phyloP scores from a whole-genome alignment of 1,140 invertebrate species.

The Cryptotermes secundus region DNA sequence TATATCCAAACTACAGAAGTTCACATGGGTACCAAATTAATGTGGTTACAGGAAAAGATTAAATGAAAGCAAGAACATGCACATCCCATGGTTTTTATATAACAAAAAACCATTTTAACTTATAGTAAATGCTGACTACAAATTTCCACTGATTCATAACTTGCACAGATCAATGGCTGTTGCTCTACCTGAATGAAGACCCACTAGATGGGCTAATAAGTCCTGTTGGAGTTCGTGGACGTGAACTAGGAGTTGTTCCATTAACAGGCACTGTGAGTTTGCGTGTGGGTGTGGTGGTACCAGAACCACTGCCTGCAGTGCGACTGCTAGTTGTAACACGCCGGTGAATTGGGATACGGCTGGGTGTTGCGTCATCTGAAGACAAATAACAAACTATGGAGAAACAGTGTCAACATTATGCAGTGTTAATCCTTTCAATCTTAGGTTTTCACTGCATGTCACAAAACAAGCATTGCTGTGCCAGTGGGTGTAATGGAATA shows the following conservation, averaged over 20 bases:
- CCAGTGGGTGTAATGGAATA: no score
- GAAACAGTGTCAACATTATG: no score
- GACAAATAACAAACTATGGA: slow-evolving; percentile 23
- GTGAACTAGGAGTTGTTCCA: slow-evolving; percentile 56
- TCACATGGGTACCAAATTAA: no score
- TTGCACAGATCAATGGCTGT: not conserved
- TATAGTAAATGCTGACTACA: not conserved
- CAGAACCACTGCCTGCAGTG: slow-evolving; percentile 38
- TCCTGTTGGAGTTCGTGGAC: slow-evolving; percentile 73
- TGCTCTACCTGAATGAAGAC: slow-evolving; percentile 44
- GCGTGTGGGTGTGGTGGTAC: slow-evolving; percentile 47
- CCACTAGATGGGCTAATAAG: slow-evolving; percentile 63
- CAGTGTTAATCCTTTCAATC: no score
- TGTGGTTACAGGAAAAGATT: no score
- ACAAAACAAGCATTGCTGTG: no score
- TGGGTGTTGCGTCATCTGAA: slow-evolving; percentile 59
- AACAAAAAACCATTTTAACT: not conserved
- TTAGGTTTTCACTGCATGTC: no score
- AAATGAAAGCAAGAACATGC: no score
- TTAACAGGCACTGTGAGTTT: slow-evolving; percentile 43
- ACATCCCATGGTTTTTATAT: no score
- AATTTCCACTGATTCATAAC: not conserved
- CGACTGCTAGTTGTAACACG: slow-evolving; percentile 34
- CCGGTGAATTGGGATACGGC: slow-evolving; percentile 43
- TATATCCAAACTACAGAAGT: no score